Conservation (phyloP, 2,113 vertebrate species). For the Odocoileus virginianus region DNA sequence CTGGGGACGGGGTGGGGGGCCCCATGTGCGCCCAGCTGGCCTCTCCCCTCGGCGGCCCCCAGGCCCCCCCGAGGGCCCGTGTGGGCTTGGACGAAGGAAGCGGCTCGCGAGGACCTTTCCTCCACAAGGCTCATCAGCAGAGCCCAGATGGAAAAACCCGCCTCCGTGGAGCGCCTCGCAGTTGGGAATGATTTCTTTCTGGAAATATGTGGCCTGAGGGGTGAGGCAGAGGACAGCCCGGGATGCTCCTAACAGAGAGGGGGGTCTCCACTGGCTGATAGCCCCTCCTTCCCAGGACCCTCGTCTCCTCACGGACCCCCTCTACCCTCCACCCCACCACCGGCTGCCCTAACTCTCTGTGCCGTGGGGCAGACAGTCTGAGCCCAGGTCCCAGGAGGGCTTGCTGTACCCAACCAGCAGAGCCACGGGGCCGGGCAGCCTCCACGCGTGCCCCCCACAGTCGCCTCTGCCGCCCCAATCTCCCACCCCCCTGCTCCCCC, state of each 20-base stretch:
- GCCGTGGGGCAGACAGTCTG: accelerated
- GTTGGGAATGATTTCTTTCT: slow-evolving; percentile 32
- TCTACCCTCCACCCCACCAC: accelerated
- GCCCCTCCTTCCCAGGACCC: background rate
- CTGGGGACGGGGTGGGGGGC: background rate
- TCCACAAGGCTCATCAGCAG: slow-evolving; percentile 36
- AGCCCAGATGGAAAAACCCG: slow-evolving; percentile 53
- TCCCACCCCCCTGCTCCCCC: accelerated
- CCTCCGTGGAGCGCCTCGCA: slow-evolving; percentile 22
- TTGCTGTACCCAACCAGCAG: background rate
- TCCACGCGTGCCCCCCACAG: accelerated
- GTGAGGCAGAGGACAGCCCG: slow-evolving; percentile 43
- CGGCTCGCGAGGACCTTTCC: background rate
- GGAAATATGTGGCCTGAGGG: slow-evolving; percentile 44
- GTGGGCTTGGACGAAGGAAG: background rate
- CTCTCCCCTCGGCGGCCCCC: accelerated
- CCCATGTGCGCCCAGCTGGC: accelerated
- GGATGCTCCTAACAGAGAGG: background rate
- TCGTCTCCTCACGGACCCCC: too few species aligned
- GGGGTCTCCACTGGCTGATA: accelerated
- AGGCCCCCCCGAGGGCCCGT: background rate
- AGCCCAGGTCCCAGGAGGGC: background rate
- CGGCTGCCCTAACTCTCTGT: too few species aligned
- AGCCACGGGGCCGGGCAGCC: accelerated
- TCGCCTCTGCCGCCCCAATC: accelerated